These are phyloP conservation scores for Poecilia gillii DNA, from an alignment of 2,797 vertebrate species.

Conservation along the genomic window DNA sequence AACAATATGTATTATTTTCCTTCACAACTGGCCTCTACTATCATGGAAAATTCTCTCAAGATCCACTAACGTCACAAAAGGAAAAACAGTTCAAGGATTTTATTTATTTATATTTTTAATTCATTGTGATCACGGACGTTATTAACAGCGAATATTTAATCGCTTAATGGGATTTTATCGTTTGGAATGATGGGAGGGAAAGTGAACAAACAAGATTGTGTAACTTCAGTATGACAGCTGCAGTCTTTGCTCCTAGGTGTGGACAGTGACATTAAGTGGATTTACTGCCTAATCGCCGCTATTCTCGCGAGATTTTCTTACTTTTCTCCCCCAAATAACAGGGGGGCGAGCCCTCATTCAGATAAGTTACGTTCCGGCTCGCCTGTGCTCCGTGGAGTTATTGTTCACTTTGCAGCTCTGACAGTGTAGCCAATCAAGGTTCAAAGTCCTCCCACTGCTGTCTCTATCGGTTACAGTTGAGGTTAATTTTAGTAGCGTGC, in stretches of 20 bases:
- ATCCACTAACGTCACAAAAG: neutral
- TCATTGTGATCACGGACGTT: neutral
- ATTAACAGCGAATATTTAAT: neutral
- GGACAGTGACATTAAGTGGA: neutral
- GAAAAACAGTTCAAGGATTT: neutral
- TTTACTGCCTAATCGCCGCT: neutral
- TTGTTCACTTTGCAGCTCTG: neutral
- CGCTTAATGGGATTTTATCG: neutral
- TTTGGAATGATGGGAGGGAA: neutral
- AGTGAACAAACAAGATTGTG: neutral
- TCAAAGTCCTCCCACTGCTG: neutral
- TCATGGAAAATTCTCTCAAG: neutral
- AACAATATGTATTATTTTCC: neutral
- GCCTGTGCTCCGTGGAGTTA: neutral
- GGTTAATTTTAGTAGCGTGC: neutral
- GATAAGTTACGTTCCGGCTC: conserved; percentile 22
- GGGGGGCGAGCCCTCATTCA: neutral
- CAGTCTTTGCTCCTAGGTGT: neutral
- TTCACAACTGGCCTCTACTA: neutral
- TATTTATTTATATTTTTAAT: neutral
- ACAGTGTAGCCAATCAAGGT: neutral
- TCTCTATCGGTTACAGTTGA: neutral
- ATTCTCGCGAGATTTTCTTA: conserved; percentile 45
- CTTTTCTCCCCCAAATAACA: neutral
- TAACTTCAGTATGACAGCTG: neutral